phyloP scores from a whole-genome alignment of 2,888 invertebrate species.

The Coleophora flavipennella region DNA sequence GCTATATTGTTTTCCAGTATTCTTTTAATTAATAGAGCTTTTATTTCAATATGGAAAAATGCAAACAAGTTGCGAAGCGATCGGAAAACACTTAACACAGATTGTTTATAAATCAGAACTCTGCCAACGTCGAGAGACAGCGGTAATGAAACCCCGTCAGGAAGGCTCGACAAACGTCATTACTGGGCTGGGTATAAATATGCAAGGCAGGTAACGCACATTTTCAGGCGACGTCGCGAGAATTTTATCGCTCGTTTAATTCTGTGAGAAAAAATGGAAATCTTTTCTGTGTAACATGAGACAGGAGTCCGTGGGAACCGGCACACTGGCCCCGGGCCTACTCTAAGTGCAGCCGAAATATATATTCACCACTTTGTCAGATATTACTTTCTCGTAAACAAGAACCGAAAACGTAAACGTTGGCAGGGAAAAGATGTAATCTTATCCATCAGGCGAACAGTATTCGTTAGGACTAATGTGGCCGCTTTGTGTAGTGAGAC shows the following conservation, averaged over 20 bases:
- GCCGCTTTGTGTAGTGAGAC: conserved; percentile 46
- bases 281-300: conserved; percentile 61
- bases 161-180: conserved; percentile 66
- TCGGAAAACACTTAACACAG: conserved; percentile 56
- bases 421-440: conserved; percentile 46
- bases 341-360: conserved; percentile 63
- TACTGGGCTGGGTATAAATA: conserved; percentile 69
- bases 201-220: conserved; percentile 73
- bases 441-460: conserved; percentile 56
- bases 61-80: conserved; percentile 46
- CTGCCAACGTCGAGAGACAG: conserved; percentile 44
- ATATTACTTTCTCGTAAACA: conserved; percentile 64
- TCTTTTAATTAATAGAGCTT: conserved; percentile 48
- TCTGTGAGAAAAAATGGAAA: conserved; percentile 66
- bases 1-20: conserved; percentile 25
- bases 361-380: conserved; percentile 57
- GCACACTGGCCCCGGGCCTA: conserved; percentile 40
- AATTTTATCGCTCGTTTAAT: conserved; percentile 72
- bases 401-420: conserved; percentile 43
- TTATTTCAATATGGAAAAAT: conserved; percentile 40
- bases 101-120: conserved; percentile 53
- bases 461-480: conserved; percentile 59
- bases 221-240: conserved; percentile 72
- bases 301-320: conserved; percentile 62
- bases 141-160: conserved; percentile 56